Evolutionary conservation across 92 coral and sea anemone species (phyloP).

Genomic region (Montipora capitata): DNA sequence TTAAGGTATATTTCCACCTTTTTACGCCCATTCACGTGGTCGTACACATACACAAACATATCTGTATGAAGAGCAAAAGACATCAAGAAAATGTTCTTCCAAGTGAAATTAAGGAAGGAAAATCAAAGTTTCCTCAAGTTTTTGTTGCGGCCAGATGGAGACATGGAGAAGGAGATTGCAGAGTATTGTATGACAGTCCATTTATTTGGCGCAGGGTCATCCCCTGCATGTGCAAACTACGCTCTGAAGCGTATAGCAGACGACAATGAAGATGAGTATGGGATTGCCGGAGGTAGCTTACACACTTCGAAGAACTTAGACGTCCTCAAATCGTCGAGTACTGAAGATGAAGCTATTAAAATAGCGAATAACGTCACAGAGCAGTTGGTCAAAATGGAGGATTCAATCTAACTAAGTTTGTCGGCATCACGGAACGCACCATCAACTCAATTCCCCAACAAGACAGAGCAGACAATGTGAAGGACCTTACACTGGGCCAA

Average conservation of each 20-base stretch:
- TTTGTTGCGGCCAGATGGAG: constrained; percentile 72
- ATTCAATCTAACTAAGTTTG: constrained; percentile 51
- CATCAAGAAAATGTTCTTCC: constrained; percentile 34
- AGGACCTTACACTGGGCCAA: background rate
- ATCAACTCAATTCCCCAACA: background rate
- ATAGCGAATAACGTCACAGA: constrained; percentile 36
- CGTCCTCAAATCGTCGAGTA: constrained; percentile 51
- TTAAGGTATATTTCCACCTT: too few relatives aligned
- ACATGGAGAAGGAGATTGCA: constrained; percentile 34
- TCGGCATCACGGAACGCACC: constrained; percentile 55
- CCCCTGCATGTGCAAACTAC: constrained; percentile 69
- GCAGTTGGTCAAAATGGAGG: constrained; percentile 46
- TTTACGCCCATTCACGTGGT: too few relatives aligned
- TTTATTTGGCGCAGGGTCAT: constrained; percentile 60
- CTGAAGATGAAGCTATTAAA: constrained; percentile 55
- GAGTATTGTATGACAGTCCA: constrained; percentile 63
- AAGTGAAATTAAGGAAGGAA: constrained; percentile 64
- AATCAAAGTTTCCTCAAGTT: constrained; percentile 63
- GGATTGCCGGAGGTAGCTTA: constrained; percentile 25
- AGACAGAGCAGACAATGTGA: background rate
- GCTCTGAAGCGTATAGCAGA: constrained; percentile 64
- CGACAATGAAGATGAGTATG: constrained; percentile 63
- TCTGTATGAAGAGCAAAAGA: too few relatives aligned
- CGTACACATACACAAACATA: too few relatives aligned
- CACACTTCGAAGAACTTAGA: constrained; percentile 61